These are phyloP conservation scores for Ophthalmotilapia sp. DNA, from an alignment of 2,113 vertebrate species.

Conservation along the genomic window DNA sequence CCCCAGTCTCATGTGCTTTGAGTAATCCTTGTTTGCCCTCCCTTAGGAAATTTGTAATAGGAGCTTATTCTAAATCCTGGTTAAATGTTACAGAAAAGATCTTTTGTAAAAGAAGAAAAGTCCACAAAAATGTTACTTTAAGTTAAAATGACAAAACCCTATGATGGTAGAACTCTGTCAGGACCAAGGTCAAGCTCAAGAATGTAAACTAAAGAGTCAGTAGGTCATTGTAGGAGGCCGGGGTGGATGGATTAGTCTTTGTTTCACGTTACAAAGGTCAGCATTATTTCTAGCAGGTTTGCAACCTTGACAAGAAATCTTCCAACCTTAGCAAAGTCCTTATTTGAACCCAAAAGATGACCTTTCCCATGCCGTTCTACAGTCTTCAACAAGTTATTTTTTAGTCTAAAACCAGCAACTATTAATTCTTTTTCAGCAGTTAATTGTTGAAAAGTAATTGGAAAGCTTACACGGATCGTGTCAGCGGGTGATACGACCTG, in stretches of 20 bases:
- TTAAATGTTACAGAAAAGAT: not conserved
- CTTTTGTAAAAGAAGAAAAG: not conserved
- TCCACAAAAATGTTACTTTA: not conserved
- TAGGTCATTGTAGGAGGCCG: not conserved
- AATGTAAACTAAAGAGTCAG: not conserved
- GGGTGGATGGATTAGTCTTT: not conserved
- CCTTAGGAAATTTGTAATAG: not conserved
- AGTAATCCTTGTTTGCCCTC: not conserved
- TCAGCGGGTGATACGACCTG: not conserved
- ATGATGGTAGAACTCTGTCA: not conserved
- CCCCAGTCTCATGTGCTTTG: accelerated
- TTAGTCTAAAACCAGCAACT: not conserved
- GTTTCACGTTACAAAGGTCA: not conserved
- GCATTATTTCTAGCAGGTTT: not conserved
- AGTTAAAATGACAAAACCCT: not conserved
- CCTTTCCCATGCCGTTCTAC: accelerated
- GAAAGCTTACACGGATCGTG: not conserved
- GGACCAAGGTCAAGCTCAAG: not conserved
- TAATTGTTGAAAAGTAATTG: not conserved
- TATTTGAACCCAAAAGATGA: not conserved
- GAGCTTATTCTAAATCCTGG: not conserved
- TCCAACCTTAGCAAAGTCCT: not conserved
- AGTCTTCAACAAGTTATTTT: not conserved
- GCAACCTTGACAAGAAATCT: not conserved
- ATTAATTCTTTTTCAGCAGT: not conserved